Evolutionary conservation across 2,888 invertebrate genomes (phyloP), one percentile per base, ranked within the genome.

Genomic region (Noctua janthina): DNA sequence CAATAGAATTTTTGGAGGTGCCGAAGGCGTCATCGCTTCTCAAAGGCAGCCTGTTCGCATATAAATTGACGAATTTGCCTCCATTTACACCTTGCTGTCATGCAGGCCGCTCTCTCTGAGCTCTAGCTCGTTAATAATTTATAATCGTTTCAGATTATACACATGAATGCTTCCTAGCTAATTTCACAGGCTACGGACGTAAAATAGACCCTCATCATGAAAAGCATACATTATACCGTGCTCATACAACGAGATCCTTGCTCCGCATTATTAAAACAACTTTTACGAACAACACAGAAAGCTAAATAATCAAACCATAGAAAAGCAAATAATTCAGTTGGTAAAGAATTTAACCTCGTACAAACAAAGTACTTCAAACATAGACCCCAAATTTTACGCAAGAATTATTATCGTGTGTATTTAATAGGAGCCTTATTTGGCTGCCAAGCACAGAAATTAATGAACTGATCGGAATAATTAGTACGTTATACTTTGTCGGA

Each of bases 31-130:
- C 93, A 95, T 93, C 94, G 92, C 92, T 90, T 93, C 94, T 95
- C 96, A 95, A 95, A 96, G 95, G 95, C 94, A 91, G 92, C 89
- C 93, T 94, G 95, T 94, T 95, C 96, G 96, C 96, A 96, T 96
- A 96, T 96, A 96, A 96, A 97, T 96, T 96, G 96, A 96, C 94
- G 94, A 95, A 96, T 96, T 96, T 96, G 95, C 96, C 93, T 96
- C 95, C 93, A 96, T 95, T 96, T 95, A 95, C 96, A 95, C 96
- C 95, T 95, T 94, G 92, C 93, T 93, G 93, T 92, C 94, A 94
- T 91, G 92, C 94, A 94, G 92, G 92, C 90, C 90, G 91, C 91
- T 91, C 85, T 91, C 85, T 81, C 90, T 89, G 81, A 88, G 90
- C 90, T 91, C 86, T 87, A 93, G 91, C 93, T 94, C 92, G 93